These are phyloP conservation scores for Ianthella basta DNA, from an alignment of 37 sponge, comb jelly and placozoan genomes.

Conservation along the genomic window DNA sequence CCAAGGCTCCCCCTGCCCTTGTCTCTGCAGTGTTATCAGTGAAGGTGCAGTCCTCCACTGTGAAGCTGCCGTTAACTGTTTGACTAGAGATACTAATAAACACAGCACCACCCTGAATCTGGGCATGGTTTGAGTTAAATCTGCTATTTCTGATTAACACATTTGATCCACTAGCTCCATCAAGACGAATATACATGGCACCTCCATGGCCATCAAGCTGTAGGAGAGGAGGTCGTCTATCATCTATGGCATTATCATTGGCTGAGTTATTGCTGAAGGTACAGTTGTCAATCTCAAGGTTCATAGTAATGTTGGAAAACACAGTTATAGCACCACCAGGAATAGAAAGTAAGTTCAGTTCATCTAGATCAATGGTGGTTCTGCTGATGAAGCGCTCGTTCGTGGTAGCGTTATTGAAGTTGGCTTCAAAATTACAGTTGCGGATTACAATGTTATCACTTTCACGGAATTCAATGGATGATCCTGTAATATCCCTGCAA, in stretches of 20 bases:
- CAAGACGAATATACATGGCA: background rate
- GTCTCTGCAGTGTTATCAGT: background rate
- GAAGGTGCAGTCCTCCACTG: conserved; percentile 9
- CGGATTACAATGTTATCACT: conserved; percentile 10
- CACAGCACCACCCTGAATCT: conserved; percentile 23
- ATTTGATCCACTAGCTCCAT: background rate
- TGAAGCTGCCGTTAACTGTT: background rate
- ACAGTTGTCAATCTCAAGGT: conserved; percentile 5
- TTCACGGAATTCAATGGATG: conserved; percentile 41
- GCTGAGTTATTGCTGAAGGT: conserved; percentile 47
- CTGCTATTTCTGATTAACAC: conserved; percentile 12
- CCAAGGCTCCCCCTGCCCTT: conserved; percentile 16
- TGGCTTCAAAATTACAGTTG: conserved; percentile 44
- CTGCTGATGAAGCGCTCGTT: background rate
- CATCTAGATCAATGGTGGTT: background rate
- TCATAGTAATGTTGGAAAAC: background rate
- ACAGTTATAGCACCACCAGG: conserved; percentile 19
- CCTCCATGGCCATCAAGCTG: conserved; percentile 31
- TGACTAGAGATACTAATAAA: conserved; percentile 1
- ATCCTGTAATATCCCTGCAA: conserved; percentile 34
- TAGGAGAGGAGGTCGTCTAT: background rate
- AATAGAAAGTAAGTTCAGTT: background rate
- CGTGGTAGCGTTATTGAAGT: background rate
- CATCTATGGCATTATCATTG: background rate
- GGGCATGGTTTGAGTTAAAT: conserved; percentile 4